These are phyloP conservation scores for Lacanobia oleracea DNA, from an alignment of 2,888 invertebrate species.

Conservation along the genomic window DNA sequence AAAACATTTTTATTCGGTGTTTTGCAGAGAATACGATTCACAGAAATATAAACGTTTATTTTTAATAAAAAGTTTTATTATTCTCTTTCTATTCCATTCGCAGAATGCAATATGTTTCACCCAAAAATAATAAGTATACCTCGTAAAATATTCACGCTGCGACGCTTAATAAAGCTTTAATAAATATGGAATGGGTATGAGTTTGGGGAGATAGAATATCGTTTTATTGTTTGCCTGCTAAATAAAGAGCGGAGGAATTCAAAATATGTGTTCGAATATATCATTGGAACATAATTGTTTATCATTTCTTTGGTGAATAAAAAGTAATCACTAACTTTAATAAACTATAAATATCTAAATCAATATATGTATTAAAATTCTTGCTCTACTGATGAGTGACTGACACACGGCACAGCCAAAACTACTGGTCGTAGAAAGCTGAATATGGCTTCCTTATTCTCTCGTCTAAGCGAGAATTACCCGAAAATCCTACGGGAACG, in stretches of 20 bases:
- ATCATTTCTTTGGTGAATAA: neutral
- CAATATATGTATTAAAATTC: too few species aligned
- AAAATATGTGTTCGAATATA: too few species aligned
- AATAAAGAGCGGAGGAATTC: neutral
- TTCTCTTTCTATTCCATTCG: neutral
- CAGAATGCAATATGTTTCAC: constrained; percentile 1
- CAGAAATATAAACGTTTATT: neutral
- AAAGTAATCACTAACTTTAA: neutral
- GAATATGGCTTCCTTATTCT: too few species aligned
- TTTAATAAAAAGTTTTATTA: neutral
- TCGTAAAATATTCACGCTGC: neutral
- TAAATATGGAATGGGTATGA: constrained; percentile 8
- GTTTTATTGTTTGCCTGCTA: neutral
- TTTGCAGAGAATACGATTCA: neutral
- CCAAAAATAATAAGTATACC: neutral
- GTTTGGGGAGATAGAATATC: neutral
- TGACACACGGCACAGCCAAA: too few species aligned
- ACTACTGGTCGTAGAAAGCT: too few species aligned
- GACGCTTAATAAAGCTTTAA: neutral
- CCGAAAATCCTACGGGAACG: too few species aligned
- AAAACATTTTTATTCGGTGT: too few species aligned
- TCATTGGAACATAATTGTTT: too few species aligned
- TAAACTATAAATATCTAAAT: neutral
- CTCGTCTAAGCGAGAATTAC: too few species aligned
- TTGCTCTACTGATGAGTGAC: too few species aligned